These are phyloP conservation scores for Gopherus evgoodei DNA, from an alignment of 2,113 vertebrate genomes.

Conservation along the genomic window DNA sequence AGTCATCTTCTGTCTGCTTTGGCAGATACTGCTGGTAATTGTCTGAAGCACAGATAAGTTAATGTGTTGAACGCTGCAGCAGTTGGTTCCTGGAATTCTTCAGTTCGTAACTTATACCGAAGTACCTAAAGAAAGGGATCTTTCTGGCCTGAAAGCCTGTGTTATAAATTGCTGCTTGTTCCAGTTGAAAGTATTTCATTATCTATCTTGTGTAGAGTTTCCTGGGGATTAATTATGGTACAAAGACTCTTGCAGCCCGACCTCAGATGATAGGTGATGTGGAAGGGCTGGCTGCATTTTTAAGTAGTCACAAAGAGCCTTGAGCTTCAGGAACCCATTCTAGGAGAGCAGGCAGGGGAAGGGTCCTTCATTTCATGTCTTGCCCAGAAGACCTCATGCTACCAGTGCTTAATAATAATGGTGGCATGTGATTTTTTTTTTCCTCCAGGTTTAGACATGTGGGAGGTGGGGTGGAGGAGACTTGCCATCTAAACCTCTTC, in stretches of 20 bases:
- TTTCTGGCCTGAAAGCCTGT: background rate
- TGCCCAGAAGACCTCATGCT: background rate
- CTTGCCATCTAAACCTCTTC: background rate
- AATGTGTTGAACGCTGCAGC: background rate
- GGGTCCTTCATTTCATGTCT: background rate
- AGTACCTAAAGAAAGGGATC: background rate
- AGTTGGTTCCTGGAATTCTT: background rate
- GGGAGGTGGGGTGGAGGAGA: fast-evolving
- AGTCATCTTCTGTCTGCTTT: background rate
- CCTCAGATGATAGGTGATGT: background rate
- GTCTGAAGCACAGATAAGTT: background rate
- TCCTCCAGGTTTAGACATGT: background rate
- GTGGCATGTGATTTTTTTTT: background rate
- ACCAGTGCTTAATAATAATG: background rate
- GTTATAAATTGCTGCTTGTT: background rate
- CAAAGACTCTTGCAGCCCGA: background rate
- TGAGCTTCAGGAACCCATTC: background rate
- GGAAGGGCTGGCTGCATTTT: background rate
- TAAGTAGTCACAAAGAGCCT: background rate
- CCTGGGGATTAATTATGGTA: background rate
- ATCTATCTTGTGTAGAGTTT: background rate
- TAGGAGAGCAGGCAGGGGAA: background rate
- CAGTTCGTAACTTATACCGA: background rate
- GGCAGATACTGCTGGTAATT: background rate
- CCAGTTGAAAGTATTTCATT: background rate